phyloP scores from a whole-genome alignment of 2,888 invertebrate species.

The Camptogramma bilineatum region DNA sequence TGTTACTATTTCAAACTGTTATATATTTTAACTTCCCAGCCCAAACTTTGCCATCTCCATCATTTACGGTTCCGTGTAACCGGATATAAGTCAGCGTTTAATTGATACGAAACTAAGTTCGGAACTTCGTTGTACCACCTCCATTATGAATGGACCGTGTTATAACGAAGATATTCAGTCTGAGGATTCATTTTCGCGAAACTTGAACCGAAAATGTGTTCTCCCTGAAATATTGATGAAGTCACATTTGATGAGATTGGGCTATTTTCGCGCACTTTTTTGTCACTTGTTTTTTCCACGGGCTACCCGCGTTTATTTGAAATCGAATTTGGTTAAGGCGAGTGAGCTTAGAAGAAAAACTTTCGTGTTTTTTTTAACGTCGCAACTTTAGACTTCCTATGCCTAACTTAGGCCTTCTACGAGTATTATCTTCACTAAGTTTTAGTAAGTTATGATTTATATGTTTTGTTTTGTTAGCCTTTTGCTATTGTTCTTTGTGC shows the following conservation, averaged over 20 bases:
- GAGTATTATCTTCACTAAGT: too few relatives aligned
- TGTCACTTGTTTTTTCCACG: slow-evolving; percentile 7
- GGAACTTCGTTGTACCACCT: slow-evolving; percentile 58
- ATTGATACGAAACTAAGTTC: slow-evolving; percentile 69
- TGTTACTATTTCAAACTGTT: not conserved
- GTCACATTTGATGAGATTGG: slow-evolving; percentile 16
- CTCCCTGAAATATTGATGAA: slow-evolving; percentile 27
- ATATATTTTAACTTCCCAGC: slow-evolving; percentile 8
- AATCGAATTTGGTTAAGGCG: not conserved
- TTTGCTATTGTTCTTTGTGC: too few relatives aligned
- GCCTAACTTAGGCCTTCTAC: too few relatives aligned
- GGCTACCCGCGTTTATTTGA: not conserved
- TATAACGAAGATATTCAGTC: slow-evolving; percentile 73
- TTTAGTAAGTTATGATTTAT: too few relatives aligned
- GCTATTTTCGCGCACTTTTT: slow-evolving; percentile 3
- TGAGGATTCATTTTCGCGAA: slow-evolving; percentile 32
- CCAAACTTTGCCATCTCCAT: slow-evolving; percentile 33
- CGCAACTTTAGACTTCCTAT: not conserved
- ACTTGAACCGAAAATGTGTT: slow-evolving; percentile 31
- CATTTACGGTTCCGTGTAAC: slow-evolving; percentile 16
- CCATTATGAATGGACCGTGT: slow-evolving; percentile 67
- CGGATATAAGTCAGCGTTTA: slow-evolving; percentile 66
- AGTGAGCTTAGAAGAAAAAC: not conserved
- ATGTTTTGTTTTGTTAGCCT: too few relatives aligned
- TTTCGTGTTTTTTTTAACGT: not conserved